A percentile compares a stretch with the other conserved stretches of the same genome.
These are phyloP conservation scores for Drosophila ohnishii DNA, from an alignment of 1,140 invertebrate species.

Conservation along the genomic window DNA sequence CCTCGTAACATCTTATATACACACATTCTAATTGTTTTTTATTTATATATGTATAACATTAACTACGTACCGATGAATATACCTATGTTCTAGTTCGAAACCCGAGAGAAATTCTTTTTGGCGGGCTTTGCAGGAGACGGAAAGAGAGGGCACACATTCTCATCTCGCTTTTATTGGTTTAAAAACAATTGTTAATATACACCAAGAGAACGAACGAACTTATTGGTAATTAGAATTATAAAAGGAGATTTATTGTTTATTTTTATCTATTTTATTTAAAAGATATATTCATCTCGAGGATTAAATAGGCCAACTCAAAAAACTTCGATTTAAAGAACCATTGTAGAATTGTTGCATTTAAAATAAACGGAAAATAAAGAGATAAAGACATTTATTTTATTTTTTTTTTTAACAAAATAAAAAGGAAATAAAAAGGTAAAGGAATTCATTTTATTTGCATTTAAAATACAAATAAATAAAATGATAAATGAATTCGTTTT, in stretches of 20 bases:
- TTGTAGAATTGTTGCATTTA: slow-evolving; percentile 19
- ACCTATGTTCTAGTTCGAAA: slow-evolving; percentile 10
- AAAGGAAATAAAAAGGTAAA: too few relatives aligned
- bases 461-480: too few relatives aligned
- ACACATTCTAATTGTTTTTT: slow-evolving; percentile 51
- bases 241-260: too few relatives aligned
- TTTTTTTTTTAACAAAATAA: too few relatives aligned
- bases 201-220: background rate
- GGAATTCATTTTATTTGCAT: too few relatives aligned
- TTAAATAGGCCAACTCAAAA: background rate
- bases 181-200: background rate
- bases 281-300: background rate
- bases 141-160: background rate
- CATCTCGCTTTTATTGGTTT: slow-evolving; percentile 11
- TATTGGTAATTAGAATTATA: background rate
- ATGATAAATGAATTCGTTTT: too few relatives aligned
- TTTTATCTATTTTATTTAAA: background rate
- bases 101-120: slow-evolving; percentile 2
- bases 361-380: background rate
- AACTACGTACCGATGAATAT: slow-evolving; percentile 24
- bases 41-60: slow-evolving; percentile 32
- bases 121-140: slow-evolving; percentile 3
- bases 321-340: background rate
- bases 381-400: too few relatives aligned
- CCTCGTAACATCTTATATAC: slow-evolving; percentile 25